Evolutionary conservation across 2,797 vertebrate species (phyloP).

Genomic region (Melanotaenia parkinsoni): DNA sequence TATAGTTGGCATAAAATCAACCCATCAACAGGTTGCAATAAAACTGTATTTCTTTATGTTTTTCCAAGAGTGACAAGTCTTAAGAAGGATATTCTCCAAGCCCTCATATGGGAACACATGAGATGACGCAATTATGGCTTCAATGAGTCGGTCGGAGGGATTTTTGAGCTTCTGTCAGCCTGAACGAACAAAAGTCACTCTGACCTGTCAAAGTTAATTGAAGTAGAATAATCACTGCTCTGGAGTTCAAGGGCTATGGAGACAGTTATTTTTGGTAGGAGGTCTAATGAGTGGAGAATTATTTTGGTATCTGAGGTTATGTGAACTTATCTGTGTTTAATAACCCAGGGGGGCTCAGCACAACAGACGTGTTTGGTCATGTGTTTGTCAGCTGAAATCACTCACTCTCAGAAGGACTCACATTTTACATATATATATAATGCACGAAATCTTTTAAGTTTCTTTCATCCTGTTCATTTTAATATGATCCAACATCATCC

Average conservation of each 20-base stretch:
- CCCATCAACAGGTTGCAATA: constrained; percentile 63
- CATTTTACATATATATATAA: constrained; percentile 5
- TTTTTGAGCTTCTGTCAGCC: constrained; percentile 14
- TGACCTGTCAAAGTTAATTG: constrained; percentile 42
- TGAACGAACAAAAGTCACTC: constrained; percentile 14
- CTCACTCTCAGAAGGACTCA: constrained; percentile 18
- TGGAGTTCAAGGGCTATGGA: constrained; percentile 34
- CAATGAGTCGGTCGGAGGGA: constrained; percentile 24
- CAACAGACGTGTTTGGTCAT: constrained; percentile 19
- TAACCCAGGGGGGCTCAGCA: constrained; percentile 7
- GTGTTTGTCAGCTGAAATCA: constrained; percentile 21
- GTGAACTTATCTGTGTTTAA: constrained; percentile 54
- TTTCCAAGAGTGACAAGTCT: constrained; percentile 51
- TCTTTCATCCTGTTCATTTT: constrained; percentile 46
- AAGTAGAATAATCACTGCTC: constrained; percentile 27
- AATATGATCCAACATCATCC: constrained; percentile 52
- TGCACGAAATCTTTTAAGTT: not conserved
- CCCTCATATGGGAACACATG: constrained; percentile 32
- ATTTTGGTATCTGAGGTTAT: constrained; percentile 53
- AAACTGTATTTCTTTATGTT: constrained; percentile 45
- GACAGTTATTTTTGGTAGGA: constrained; percentile 47
- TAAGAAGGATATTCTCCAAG: constrained; percentile 32
- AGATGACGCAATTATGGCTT: constrained; percentile 35
- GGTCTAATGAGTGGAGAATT: constrained; percentile 29
- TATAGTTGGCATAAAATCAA: constrained; percentile 52